Percentiles rank a stretch among this genome's conserved stretches.
These are phyloP conservation scores for Exaiptasia diaphana DNA, from an alignment of 64 coral and sea anemone species.

Conservation along the genomic window DNA sequence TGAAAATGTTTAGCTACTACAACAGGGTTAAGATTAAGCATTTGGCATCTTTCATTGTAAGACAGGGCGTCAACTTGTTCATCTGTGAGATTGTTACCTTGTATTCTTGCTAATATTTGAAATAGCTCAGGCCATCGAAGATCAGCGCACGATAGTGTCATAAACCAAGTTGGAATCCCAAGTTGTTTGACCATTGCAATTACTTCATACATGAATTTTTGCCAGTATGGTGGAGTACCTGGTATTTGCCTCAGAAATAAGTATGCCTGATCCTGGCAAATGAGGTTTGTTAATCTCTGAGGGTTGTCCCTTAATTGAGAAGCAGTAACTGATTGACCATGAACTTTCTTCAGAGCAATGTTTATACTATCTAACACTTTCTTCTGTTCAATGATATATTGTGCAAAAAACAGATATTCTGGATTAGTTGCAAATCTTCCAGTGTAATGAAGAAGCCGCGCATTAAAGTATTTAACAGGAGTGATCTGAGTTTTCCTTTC, in stretches of 20 bases:
- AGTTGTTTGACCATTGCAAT: constrained; percentile 31
- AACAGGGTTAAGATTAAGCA: constrained; percentile 25
- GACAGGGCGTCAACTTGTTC: constrained; percentile 28
- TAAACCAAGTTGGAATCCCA: constrained; percentile 22
- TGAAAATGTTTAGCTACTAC: constrained; percentile 41
- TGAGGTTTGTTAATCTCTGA: constrained; percentile 1
- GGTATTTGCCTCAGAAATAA: constrained; percentile 35
- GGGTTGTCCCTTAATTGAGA: background rate
- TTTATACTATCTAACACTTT: background rate
- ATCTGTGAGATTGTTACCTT: constrained; percentile 14
- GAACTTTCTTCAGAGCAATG: constrained; percentile 10
- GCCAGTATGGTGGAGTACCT: constrained; percentile 49
- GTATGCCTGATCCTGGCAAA: constrained; percentile 43
- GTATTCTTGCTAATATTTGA: constrained; percentile 11
- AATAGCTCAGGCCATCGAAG: constrained; percentile 33
- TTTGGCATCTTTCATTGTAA: constrained; percentile 27
- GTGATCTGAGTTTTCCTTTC: background rate
- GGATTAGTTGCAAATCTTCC: constrained; percentile 40
- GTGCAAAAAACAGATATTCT: constrained; percentile 41
- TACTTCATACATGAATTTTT: constrained; percentile 18
- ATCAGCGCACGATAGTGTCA: constrained; percentile 9
- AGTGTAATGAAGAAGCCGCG: constrained; percentile 32
- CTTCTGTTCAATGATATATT: constrained; percentile 6
- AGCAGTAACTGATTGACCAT: background rate
- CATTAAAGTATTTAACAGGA: constrained; percentile 27